Base-by-base conservation (phyloP, 2,888 invertebrate genomes). In the Scrobipalpa atriplicella region DNA sequence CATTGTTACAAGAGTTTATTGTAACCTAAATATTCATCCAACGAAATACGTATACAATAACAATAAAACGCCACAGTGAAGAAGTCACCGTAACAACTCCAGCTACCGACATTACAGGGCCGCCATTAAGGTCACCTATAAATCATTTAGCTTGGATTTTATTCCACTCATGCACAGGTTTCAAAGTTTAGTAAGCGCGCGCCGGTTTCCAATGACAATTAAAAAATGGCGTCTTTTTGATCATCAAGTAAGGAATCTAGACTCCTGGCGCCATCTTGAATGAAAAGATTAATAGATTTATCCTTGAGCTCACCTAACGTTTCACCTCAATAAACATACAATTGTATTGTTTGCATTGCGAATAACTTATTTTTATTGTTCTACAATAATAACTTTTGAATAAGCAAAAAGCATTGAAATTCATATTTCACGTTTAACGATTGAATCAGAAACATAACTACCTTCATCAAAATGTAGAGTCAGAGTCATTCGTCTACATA, bases 121-220 rank as follows among this genome's bases (percentile, higher is more conserved):
- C 67, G 70, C 63, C 62, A 69, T 69, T 68, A 69, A 73, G 69
- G 70, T 66, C 54, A 68, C 62, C 64, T 39, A 78, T 81, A 77
- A 81, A 80, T 77, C 77, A 75, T 67, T 69, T 66, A 68, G 58
- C 13, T 21, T 69, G 64, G 70, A 76, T 79, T 72, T 68, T 74
- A 86, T 86, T 85, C 84, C 75, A 75, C 71, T 71, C 83, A 78
- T 78, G 83, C 74, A 54, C 69, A 66, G 72, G 75, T 82, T 73
- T 47, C 69, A 65, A 76, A 73, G 75, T 78, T 78, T 81, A 78
- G 69, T 73, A 72, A 70, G 73, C 66, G 70, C 71, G 71, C 72
- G 68, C 66, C 68, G 72, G 65, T 66, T 74, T 74, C 74, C 74
- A 83, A 81, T 81, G 75, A 76, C 71, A 67, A 70, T 74, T n/a